A percentile compares a stretch with the other conserved stretches of the same genome.
phyloP scores from a whole-genome alignment of 1,140 invertebrate species.

The Stenopsyche tienmushanensis region DNA sequence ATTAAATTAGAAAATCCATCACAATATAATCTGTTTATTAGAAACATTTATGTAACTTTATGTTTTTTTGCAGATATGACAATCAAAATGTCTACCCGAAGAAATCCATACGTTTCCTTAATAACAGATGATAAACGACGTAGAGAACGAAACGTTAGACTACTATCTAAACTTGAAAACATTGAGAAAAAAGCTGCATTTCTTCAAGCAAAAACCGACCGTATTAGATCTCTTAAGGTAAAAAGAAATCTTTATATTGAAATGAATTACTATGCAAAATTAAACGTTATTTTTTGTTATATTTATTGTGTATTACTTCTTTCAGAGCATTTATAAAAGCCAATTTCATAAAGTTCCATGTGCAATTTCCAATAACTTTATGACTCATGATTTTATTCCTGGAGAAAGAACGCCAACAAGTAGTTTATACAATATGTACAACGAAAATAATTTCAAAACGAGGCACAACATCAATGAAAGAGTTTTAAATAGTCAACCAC shows the following conservation, averaged over 20 bases:
- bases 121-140: slow-evolving; percentile 30
- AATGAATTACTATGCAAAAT: slow-evolving; percentile 13
- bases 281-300: not conserved
- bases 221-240: slow-evolving; percentile 40
- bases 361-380: not conserved
- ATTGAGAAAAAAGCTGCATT: slow-evolving; percentile 39
- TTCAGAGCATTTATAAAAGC: slow-evolving; percentile 37
- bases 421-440: no score
- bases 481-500: not conserved
- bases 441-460: not conserved
- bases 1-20: no score
- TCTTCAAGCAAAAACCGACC: slow-evolving; percentile 39
- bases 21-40: no score
- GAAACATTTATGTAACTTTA: no score
- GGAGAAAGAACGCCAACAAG: no score
- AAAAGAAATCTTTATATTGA: not conserved
- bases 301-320: slow-evolving; percentile 10
- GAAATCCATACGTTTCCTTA: slow-evolving; percentile 30
- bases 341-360: slow-evolving; percentile 1
- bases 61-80: no score
- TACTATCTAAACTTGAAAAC: slow-evolving; percentile 37
- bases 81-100: slow-evolving; percentile 33
- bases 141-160: slow-evolving; percentile 32
- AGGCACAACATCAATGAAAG: not conserved
- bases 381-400: no score